These are phyloP conservation scores for Gymnosoma rotundatum DNA, from an alignment of 2,888 invertebrate genomes.

Conservation along the genomic window DNA sequence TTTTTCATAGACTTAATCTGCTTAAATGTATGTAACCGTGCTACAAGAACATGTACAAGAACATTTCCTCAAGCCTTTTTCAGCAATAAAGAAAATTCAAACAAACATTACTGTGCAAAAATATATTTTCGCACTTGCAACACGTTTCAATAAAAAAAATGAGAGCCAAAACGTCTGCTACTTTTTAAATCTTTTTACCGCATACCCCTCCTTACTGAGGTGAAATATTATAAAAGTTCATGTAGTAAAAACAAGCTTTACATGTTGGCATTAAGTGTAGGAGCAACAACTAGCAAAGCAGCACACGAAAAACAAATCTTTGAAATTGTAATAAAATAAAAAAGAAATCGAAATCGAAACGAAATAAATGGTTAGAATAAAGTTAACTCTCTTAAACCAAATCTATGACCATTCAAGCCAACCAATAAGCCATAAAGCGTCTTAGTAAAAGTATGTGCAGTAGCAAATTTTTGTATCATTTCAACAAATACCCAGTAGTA, in stretches of 20 bases:
- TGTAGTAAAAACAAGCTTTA: slow-evolving; percentile 62
- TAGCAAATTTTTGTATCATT: slow-evolving; percentile 62
- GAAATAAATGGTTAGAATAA: slow-evolving; percentile 66
- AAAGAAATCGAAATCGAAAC: slow-evolving; percentile 53
- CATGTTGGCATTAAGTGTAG: slow-evolving; percentile 28
- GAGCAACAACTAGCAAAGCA: slow-evolving; percentile 29
- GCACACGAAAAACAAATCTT: slow-evolving; percentile 64
- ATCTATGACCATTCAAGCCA: slow-evolving; percentile 70
- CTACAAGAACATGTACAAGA: slow-evolving; percentile 40
- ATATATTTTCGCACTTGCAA: slow-evolving; percentile 70
- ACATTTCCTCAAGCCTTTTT: slow-evolving; percentile 61
- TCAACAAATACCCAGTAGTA: slow-evolving; percentile 61
- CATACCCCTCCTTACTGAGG: slow-evolving; percentile 41
- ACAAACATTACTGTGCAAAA: slow-evolving; percentile 59
- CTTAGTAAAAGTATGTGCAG: slow-evolving; percentile 68
- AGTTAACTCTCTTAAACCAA: slow-evolving; percentile 68
- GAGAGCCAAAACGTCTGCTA: slow-evolving; percentile 68
- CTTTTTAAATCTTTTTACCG: slow-evolving; percentile 67
- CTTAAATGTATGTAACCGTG: slow-evolving; percentile 7
- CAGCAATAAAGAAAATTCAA: slow-evolving; percentile 54
- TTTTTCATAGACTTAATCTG: slow-evolving; percentile 55
- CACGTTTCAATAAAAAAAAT: slow-evolving; percentile 60
- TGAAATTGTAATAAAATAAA: slow-evolving; percentile 64
- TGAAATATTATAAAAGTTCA: slow-evolving; percentile 69
- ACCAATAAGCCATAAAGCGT: slow-evolving; percentile 69